These are phyloP conservation scores for Torymus tubicola DNA, from an alignment of 2,888 invertebrate species.

Conservation along the genomic window DNA sequence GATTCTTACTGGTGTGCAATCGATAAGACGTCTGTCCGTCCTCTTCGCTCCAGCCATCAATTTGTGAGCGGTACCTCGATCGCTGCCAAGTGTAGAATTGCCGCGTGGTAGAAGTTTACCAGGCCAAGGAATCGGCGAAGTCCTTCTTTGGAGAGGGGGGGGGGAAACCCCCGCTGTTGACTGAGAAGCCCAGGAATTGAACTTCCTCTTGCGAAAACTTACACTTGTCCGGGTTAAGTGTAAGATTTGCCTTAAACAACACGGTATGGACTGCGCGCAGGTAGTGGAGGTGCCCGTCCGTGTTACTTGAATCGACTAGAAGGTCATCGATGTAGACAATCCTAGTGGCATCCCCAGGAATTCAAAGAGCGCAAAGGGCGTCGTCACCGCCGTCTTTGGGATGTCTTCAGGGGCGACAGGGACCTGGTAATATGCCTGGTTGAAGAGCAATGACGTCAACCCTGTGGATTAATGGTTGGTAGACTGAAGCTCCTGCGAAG, in stretches of 20 bases:
- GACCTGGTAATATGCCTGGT: neutral
- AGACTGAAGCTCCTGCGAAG: neutral
- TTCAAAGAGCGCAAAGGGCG: neutral
- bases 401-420: neutral
- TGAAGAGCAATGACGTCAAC: too few relatives aligned
- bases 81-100: constrained; percentile 31
- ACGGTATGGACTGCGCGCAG: neutral
- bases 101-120: constrained; percentile 43
- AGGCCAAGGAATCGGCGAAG: constrained; percentile 36
- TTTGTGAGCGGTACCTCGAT: constrained; percentile 45
- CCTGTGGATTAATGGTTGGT: too few relatives aligned
- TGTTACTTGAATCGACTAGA: constrained; percentile 3
- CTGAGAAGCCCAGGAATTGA: too few relatives aligned
- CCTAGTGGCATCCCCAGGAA: neutral
- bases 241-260: constrained; percentile 9
- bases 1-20: constrained; percentile 52
- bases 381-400: neutral
- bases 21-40: constrained; percentile 51
- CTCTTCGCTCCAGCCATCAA: constrained; percentile 34
- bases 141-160: too few relatives aligned
- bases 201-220: too few relatives aligned
- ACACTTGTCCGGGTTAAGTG: constrained; percentile 32
- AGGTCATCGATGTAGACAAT: constrained; percentile 56
- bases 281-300: neutral
- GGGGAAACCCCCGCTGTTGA: constrained; percentile 45